Percentiles rank a stretch among this genome's conserved stretches.
phyloP scores from a whole-genome alignment of 2,113 vertebrate genomes.

The Antechinus flavipes region DNA sequence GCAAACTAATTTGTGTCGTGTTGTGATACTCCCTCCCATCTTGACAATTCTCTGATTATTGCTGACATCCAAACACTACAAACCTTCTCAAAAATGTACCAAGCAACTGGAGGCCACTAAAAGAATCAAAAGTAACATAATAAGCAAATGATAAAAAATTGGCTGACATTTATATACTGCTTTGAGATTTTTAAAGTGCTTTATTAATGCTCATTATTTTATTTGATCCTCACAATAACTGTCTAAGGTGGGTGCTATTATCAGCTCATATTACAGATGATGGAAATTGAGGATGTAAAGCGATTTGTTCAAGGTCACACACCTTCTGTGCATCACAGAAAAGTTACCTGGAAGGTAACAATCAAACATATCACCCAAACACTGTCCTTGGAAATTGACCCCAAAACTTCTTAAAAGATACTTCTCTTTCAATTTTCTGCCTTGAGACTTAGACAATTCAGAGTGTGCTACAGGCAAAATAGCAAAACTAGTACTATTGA shows the following conservation, averaged over 20 bases:
- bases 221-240: background rate
- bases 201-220: background rate
- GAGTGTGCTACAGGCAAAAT: background rate
- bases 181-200: no score
- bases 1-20: background rate
- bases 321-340: background rate
- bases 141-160: background rate
- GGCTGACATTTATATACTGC: background rate
- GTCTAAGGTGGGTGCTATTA: background rate
- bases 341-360: background rate
- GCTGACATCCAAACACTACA: background rate
- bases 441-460: background rate
- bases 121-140: background rate
- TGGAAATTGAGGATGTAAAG: background rate
- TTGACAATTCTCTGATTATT: background rate
- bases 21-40: background rate
- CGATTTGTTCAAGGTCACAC: background rate
- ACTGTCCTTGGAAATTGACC: background rate
- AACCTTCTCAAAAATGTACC: background rate
- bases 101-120: background rate
- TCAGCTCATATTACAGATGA: background rate
- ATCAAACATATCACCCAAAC: background rate
- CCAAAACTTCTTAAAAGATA: background rate
- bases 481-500: background rate
- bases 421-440: background rate